Conservation (phyloP, 2,888 invertebrate genomes). For the Allacma fusca region DNA sequence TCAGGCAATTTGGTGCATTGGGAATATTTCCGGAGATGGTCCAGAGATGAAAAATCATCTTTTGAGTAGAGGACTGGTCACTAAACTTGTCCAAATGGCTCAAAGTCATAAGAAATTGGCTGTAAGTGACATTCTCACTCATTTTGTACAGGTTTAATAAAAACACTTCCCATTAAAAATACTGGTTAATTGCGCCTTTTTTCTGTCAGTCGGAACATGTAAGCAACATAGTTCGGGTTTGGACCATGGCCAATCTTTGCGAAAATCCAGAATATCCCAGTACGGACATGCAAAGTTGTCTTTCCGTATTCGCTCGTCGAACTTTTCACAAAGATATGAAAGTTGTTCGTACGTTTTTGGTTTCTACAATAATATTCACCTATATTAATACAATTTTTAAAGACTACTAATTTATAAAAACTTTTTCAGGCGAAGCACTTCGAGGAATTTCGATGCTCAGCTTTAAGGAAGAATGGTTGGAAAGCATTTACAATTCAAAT, state of each 20-base stretch:
- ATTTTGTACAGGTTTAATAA: background rate
- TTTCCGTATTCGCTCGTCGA: constrained; percentile 14
- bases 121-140: background rate
- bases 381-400: background rate
- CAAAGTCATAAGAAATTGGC: background rate
- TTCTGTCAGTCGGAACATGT: constrained; percentile 8
- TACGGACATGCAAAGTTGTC: constrained; percentile 21
- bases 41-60: constrained; percentile 15
- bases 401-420: background rate
- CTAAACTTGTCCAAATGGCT: constrained; percentile 21
- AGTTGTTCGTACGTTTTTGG: constrained; percentile 28
- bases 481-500: constrained; percentile 34
- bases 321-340: constrained; percentile 22
- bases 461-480: constrained; percentile 30
- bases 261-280: constrained; percentile 19
- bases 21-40: constrained; percentile 39
- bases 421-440: constrained; percentile 14
- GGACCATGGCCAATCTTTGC: constrained; percentile 31
- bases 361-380: background rate
- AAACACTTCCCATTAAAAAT: background rate
- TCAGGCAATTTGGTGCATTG: constrained; percentile 38
- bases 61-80: constrained; percentile 7
- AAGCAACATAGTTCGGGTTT: constrained; percentile 27
- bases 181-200: too few relatives aligned
- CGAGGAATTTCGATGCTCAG: constrained; percentile 33